Evolutionary conservation across 2,888 invertebrate genomes (phyloP), one percentile per base, ranked within the genome.

Genomic region (Monoplex corrugatus): DNA sequence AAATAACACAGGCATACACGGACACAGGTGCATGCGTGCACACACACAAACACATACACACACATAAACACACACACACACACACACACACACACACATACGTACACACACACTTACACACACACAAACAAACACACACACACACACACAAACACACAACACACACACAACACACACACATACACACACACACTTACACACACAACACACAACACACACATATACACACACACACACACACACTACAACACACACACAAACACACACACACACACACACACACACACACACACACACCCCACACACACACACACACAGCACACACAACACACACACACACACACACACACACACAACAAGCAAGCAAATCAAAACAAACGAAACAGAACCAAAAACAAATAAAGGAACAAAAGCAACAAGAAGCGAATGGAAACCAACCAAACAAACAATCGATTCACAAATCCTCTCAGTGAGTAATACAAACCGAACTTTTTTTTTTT

Each of bases 261-360:
- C 23, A 78, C 38, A 38, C 35, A 13, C 82, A 82, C 28, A 32
- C 82, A 82, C 35, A 82, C 82, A 82, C 82, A 82, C 82, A 43
- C 43, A 82, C 13, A 43, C 82, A 82, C 43, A 82, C 82, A 43
- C 82, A 43, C 43, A 82, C 75, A 75, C 75, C 8, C 75, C 8
- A 10, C 8, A n/a, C 50, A n/a, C n/a, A n/a, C n/a, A n/a, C n/a
- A n/a, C n/a, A n/a, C n/a, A n/a, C n/a, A n/a, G n/a, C n/a, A n/a
- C n/a, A n/a, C n/a, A n/a, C n/a, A n/a, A n/a, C 82, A 82, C 28
- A 32, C 82, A 82, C 35, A 82, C 82, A 82, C 82, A 82, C 82
- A 43, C 43, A 82, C 13, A 43, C 82, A 82, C 43, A 82, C 82
- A 43, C 82, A 43, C 43, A 82, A 10, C 8, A 10, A n/a, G n/a